Base-by-base conservation (phyloP, 2,888 invertebrate species). In the Phyllotreta striolata region DNA sequence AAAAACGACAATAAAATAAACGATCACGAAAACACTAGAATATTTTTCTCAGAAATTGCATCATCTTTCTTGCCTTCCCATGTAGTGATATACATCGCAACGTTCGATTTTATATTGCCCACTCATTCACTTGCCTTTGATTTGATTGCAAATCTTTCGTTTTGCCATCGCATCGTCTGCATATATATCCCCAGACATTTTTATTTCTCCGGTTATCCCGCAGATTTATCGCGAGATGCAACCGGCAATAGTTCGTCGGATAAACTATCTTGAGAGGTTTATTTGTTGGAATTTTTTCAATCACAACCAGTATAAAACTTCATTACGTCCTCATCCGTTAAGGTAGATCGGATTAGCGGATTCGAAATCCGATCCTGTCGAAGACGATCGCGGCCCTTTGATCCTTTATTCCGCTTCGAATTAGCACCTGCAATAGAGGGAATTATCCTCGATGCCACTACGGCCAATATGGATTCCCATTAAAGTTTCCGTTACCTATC, bases 11-110 rank as follows among this genome's bases (percentile, higher is more conserved):
- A 62, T 70, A 70, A 68, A 70, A 73, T 71, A 74, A 72, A 72
- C 70, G 75, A 72, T 74, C 65, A 69, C 66, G 72, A 76, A 77
- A 76, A 74, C 73, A 72, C 66, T 71, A 73, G 73, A 75, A 77
- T 76, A 78, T 78, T 78, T 77, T 77, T 78, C 77, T 78, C 70
- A 70, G 70, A 73, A 76, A 78, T 78, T 77, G 78, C 77, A 73
- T 74, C 76, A 78, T 78, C 75, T 74, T 76, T 78, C 78, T 78
- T 76, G 72, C 64, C 76, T 74, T 72, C 70, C 52, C 43, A 13
- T 13, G 52, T 71, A 71, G 71, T 74, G 78, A 77, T 77, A 76
- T 75, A 78, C 75, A 74, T 72, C 70, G 75, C 66, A 70, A 70
- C 67, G 71, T 73, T 73, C 70, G 68, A 64, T 68, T 73, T 72